Base-by-base conservation (phyloP, 2,888 invertebrate species). In the Monoplex corrugatus region DNA sequence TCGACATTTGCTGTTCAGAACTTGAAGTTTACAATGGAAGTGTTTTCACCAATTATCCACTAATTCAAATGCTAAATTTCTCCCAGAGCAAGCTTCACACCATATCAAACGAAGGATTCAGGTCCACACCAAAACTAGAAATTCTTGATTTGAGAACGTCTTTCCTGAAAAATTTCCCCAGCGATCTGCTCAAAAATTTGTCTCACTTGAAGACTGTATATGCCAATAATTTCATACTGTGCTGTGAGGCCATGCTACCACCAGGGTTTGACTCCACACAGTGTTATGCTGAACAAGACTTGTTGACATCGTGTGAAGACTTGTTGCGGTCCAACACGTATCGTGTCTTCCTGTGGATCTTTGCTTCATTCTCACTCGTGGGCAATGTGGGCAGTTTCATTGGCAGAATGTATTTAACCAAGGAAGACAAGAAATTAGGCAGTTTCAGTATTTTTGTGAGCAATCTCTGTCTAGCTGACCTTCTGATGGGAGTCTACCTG, bases 401-500 rank as follows among this genome's bases (percentile, higher is more conserved):
- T 5, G 57, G 32, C 32, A 86, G 89, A 63, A n/a, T 89, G 10
- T 50, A 86, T 23, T 10, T 86, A 38, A 57, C 35, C 38, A 78
- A 82, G 32, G 44, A 72, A 43, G 68, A 44, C 10, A 68, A 45
- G 16, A 44, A 83, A 32, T 38, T 84, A 35, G 84, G 50, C 35
- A 80, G 89, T 38, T 89, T 57, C 35, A 57, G 89, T 28, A 82
- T 87, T 35, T 87, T 91, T 19, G 90, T 91, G 28, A 83, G 89
- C 6, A 90, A 89, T 63, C 87, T 91, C 40, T 86, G 80, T n/a
- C 23, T 88, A 2, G 90, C 91, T 35, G 89, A 91, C 23, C 90
- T 92, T 43, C 89, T 90, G 3, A 93, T 93, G 93, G 93, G 93
- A 1, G 40, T 92, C 2, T 93, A 93, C 85, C 86, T 93, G 84